These are phyloP conservation scores for Tigriopus japonicus DNA, from an alignment of 1,140 invertebrate genomes.

Conservation along the genomic window DNA sequence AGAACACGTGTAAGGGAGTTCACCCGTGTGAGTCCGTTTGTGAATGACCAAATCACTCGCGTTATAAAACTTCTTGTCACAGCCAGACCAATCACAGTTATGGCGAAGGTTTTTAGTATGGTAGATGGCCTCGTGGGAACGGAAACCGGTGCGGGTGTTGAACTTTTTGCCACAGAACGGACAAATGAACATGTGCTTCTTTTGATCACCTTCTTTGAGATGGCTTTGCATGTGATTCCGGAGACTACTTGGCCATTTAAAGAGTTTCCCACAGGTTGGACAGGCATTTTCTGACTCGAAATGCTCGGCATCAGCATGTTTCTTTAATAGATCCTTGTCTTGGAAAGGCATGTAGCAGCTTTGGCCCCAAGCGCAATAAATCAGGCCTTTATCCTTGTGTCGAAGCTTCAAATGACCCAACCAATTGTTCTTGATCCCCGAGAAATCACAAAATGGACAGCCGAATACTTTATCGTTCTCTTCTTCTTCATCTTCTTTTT, in stretches of 20 bases:
- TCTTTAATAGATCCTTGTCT: background rate
- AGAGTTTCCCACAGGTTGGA: background rate
- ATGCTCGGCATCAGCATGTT: background rate
- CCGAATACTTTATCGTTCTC: background rate
- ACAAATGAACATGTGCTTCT: background rate
- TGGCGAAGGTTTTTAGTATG: background rate
- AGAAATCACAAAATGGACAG: background rate
- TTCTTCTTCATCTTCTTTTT: too few species aligned
- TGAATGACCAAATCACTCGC: slow-evolving; percentile 18
- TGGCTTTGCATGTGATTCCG: background rate
- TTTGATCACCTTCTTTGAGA: background rate
- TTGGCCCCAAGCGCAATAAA: background rate
- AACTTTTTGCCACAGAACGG: background rate
- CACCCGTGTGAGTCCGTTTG: slow-evolving; percentile 19
- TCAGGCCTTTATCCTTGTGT: background rate
- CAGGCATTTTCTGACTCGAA: background rate
- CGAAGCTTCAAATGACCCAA: background rate
- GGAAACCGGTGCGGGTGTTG: background rate
- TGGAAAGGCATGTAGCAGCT: background rate
- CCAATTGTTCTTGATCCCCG: background rate
- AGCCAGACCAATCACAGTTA: slow-evolving; percentile 2
- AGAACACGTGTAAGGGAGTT: slow-evolving; percentile 19
- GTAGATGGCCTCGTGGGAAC: background rate
- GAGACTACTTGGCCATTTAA: background rate
- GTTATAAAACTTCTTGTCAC: slow-evolving; percentile 18